Evolutionary conservation across 2,888 invertebrate species (phyloP), one percentile per base, ranked within the genome.

Genomic region (Andrena fulva): DNA sequence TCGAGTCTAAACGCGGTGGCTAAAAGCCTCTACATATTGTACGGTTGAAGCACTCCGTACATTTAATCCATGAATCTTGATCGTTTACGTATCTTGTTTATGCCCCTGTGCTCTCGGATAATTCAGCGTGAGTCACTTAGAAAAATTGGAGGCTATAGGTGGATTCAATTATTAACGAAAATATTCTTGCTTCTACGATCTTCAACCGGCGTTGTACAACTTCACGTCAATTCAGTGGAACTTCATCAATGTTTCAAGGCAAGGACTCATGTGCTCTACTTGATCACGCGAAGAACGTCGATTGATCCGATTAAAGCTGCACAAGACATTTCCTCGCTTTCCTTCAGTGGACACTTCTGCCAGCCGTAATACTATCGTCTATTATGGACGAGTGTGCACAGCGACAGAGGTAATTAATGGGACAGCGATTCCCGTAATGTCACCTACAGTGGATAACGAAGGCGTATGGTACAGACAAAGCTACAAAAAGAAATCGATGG

Each of bases 221-320:
- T 69, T 35, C 63, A 29, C 50, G 42, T 68, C 62, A 42, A 68
- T 76, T 60, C 66, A 10, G n/a, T 3, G 24, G 29, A 59, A 16
- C 33, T 29, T 77, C 50, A 8, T 80, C 27, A 71, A 78, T 48
- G 66, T 52, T 5, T 48, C 71, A 60, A 48, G 42, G 52, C 52
- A 42, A 42, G 64, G 50, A 60, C 52, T 50, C 20, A 12, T 29
- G n/a, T 29, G 31, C n/a, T 24, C 16, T 24, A 31, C 35, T 54
- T 27, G 42, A 48, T 48, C 70, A 70, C 70, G 59, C 59, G 24
- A 48, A 29, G 29, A 16, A 4, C 42, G 59, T 29, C 42, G 27
- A 70, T 79, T 71, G 78, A 70, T 77, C 70, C 78, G 64, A 70
- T 79, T 69, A 79, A 70, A 33, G 27, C 33, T 27, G 33, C 24